Evolutionary conservation across 2,113 vertebrate genomes (phyloP).

Genomic region (Clarias macrocephalus): DNA sequence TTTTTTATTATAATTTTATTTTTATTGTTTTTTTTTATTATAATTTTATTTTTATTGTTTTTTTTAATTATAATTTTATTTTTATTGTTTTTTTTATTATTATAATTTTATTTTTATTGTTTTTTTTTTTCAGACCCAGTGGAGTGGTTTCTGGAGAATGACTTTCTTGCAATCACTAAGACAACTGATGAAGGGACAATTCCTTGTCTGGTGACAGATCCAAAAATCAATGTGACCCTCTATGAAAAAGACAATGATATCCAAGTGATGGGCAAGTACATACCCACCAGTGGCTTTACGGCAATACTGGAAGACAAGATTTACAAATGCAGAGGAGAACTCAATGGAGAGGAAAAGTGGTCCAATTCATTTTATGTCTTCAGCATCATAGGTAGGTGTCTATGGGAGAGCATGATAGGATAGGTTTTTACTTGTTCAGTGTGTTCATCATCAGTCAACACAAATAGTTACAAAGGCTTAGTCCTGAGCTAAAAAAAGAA

Average conservation of each 20-base stretch:
- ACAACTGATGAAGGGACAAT: constrained; percentile 77
- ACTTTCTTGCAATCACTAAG: constrained; percentile 80
- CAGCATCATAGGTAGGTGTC: constrained; percentile 79
- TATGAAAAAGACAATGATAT: constrained; percentile 77
- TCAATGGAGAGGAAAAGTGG: constrained; percentile 78
- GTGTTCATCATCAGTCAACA: neutral
- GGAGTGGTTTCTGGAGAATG: constrained; percentile 79
- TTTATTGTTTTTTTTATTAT: no score
- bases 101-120: no score
- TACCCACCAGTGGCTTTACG: constrained; percentile 82
- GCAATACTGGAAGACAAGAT: constrained; percentile 83
- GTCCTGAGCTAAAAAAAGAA: neutral
- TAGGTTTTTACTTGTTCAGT: neutral
- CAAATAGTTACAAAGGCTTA: neutral
- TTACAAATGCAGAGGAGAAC: constrained; percentile 83
- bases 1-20: no score
- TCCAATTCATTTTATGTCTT: constrained; percentile 81
- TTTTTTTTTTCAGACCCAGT: constrained; percentile 73
- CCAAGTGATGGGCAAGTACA: constrained; percentile 75
- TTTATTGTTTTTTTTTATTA: neutral
- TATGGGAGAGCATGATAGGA: neutral
- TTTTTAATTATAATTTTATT: no score
- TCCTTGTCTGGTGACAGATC: constrained; percentile 90
- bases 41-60: no score
- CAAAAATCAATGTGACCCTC: constrained; percentile 80